A percentile compares a stretch with the other conserved stretches of the same genome.
Evolutionary conservation across 2,888 invertebrate genomes (phyloP).

Genomic region (Troilus luridus): DNA sequence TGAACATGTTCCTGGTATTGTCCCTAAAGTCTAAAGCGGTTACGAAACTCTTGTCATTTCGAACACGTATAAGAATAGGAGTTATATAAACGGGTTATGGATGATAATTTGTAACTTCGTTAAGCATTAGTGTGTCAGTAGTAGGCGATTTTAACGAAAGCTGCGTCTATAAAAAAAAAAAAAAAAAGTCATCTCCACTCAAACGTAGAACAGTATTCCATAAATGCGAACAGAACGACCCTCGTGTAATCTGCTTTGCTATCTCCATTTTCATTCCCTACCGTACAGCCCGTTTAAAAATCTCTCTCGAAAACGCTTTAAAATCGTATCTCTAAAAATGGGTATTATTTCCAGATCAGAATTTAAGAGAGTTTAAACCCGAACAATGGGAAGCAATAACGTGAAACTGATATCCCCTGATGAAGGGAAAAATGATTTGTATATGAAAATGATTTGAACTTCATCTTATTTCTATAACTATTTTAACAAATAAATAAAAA

Average conservation of each 20-base stretch:
- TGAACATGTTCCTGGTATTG: too few relatives aligned
- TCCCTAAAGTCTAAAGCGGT: background rate
- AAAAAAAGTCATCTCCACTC: background rate
- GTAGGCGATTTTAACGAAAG: background rate
- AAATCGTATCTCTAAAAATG: background rate
- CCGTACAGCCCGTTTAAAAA: background rate
- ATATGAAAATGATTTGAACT: too few relatives aligned
- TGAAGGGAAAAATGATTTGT: too few relatives aligned
- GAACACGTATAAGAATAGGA: background rate
- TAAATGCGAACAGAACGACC: background rate
- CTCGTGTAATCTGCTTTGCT: background rate
- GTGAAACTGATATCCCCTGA: too few relatives aligned
- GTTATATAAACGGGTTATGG: background rate
- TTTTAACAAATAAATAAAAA: too few relatives aligned
- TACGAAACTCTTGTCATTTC: background rate
- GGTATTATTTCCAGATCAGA: background rate
- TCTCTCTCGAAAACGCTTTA: background rate
- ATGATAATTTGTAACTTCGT: background rate
- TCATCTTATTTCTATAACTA: too few relatives aligned
- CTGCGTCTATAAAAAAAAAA: background rate
- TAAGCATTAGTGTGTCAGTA: background rate
- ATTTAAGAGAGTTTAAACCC: background rate
- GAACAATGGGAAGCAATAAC: background rate
- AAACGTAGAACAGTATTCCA: background rate
- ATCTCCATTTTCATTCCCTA: background rate